phyloP scores from a whole-genome alignment of 2,113 vertebrate species.

The Sebastes fasciatus region DNA sequence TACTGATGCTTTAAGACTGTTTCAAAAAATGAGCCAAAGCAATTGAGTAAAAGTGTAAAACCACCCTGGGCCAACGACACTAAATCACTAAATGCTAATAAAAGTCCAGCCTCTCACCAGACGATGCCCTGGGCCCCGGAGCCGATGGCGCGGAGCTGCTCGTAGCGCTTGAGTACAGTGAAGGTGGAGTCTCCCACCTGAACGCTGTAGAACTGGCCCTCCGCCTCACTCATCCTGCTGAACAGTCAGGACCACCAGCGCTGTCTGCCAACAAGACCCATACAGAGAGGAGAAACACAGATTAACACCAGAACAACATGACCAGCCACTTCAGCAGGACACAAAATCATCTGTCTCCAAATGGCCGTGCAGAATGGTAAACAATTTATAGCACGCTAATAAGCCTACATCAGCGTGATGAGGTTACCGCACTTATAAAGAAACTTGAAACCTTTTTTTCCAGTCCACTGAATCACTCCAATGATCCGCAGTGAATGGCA shows the following conservation, averaged over 20 bases:
- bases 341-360: background rate
- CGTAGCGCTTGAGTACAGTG: constrained; percentile 93
- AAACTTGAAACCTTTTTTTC: constrained; percentile 4
- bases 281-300: constrained; percentile 29
- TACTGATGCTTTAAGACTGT: no score
- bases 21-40: no score
- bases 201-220: constrained; percentile 95
- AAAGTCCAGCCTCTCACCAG: constrained; percentile 87
- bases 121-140: constrained; percentile 98
- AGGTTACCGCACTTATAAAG: background rate
- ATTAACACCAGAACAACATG: constrained; percentile 64
- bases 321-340: background rate
- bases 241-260: constrained; percentile 74
- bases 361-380: background rate
- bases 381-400: background rate
- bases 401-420: background rate
- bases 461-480: constrained; percentile 12
- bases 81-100: background rate
- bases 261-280: constrained; percentile 61
- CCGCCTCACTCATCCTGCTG: constrained; percentile 94
- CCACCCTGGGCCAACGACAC: background rate
- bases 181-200: constrained; percentile 99
- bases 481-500: constrained; percentile 21
- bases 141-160: constrained; percentile 94
- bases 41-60: no score